Evolutionary conservation across 2,797 vertebrate species (phyloP).

Genomic region (Myioborus melanocephalus): DNA sequence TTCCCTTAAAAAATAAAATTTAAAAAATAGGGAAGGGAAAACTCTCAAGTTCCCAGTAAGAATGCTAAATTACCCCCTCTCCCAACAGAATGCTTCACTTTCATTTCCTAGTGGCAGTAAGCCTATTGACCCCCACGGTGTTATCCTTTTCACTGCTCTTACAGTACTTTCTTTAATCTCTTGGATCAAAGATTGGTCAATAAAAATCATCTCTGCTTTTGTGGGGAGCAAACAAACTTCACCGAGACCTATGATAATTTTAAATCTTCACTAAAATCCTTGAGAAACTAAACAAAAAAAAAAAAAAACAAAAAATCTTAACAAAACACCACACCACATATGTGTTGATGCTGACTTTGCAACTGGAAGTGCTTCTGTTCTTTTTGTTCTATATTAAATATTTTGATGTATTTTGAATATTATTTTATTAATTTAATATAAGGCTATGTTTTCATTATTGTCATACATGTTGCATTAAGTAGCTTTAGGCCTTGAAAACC

Average conservation of each 20-base stretch:
- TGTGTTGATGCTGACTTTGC: constrained; percentile 37
- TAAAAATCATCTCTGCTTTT: constrained; percentile 85
- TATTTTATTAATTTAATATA: not conserved
- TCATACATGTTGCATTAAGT: not conserved
- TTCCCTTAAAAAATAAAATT: not conserved
- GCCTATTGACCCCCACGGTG: constrained; percentile 79
- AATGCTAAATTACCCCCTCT: constrained; percentile 74
- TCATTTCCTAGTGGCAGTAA: constrained; percentile 79
- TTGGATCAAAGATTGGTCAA: constrained; percentile 86
- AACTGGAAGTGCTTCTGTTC: not conserved
- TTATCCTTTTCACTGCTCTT: constrained; percentile 78
- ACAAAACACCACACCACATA: not conserved
- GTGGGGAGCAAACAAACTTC: constrained; percentile 79
- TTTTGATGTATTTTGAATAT: not conserved
- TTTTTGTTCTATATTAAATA: not conserved
- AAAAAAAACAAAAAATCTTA: not conserved
- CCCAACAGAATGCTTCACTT: constrained; percentile 77
- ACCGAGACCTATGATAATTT: constrained; percentile 77
- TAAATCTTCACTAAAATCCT: constrained; percentile 72
- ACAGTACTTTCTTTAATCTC: constrained; percentile 85
- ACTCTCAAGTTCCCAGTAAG: constrained; percentile 70
- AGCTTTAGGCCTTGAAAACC: not conserved
- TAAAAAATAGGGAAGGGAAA: not conserved
- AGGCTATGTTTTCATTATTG: not conserved
- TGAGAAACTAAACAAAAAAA: constrained; percentile 3